A percentile compares a stretch with the other conserved stretches of the same genome.
Evolutionary conservation across 2,797 vertebrate genomes (phyloP).

Genomic region (Delichon dasypus): DNA sequence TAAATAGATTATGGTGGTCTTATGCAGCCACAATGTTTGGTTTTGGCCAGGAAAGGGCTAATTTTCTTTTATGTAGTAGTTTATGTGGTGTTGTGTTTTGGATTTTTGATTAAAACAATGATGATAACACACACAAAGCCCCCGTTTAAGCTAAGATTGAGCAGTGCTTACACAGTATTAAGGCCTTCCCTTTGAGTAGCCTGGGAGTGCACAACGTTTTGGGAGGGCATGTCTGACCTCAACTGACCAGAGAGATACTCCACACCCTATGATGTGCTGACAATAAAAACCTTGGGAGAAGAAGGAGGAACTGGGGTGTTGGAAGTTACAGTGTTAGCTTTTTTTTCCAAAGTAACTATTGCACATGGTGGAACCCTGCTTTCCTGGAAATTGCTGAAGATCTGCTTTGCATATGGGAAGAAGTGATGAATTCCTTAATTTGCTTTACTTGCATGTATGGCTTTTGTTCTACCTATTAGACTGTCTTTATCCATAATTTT

Average conservation of each 20-base stretch:
- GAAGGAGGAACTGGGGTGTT: neutral
- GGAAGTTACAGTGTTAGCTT: rapidly evolving
- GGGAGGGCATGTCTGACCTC: neutral
- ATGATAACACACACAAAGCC: neutral
- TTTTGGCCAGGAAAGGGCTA: neutral
- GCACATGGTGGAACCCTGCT: neutral
- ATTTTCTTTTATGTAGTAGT: neutral
- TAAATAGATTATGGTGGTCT: neutral
- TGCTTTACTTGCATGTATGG: neutral
- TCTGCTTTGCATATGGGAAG: neutral
- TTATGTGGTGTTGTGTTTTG: neutral
- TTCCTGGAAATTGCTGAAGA: neutral
- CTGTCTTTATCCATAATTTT: neutral
- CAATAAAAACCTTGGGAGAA: neutral
- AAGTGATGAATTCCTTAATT: neutral
- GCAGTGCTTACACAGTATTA: neutral
- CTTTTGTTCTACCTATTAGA: neutral
- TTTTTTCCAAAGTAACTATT: neutral
- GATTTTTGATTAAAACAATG: neutral
- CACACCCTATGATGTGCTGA: neutral
- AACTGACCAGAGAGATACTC: neutral
- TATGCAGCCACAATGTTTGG: neutral
- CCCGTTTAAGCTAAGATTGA: neutral
- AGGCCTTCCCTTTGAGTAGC: neutral
- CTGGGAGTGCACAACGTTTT: neutral